Conservation (phyloP, 1,140 invertebrate genomes). For the Coelopa frigida region DNA sequence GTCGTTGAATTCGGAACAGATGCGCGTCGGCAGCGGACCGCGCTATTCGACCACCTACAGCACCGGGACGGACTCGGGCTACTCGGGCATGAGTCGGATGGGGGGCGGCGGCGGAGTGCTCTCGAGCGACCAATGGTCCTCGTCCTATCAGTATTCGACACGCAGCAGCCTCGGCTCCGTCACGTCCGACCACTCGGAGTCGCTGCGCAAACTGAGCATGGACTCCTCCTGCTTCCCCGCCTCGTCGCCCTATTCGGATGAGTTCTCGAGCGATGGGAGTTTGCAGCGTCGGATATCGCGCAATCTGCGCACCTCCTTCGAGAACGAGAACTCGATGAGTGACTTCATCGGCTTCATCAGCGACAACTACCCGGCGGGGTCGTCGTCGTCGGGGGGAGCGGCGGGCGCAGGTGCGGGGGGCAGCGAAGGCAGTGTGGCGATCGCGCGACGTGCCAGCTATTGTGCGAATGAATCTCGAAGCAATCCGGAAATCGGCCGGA, state of each 20-base stretch:
- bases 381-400: background rate
- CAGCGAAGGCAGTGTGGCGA: slow-evolving; percentile 33
- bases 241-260: slow-evolving; percentile 23
- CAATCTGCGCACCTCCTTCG: slow-evolving; percentile 42
- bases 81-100: slow-evolving; percentile 31
- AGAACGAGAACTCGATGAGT: slow-evolving; percentile 40
- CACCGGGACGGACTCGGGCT: slow-evolving; percentile 41
- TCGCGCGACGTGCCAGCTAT: slow-evolving; percentile 33
- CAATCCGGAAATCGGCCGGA: slow-evolving; percentile 40
- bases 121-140: slow-evolving; percentile 35
- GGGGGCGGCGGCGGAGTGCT: too few relatives aligned
- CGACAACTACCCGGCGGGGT: slow-evolving; percentile 25
- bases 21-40: slow-evolving; percentile 23
- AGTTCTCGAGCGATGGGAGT: slow-evolving; percentile 36
- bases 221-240: slow-evolving; percentile 30
- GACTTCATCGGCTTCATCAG: slow-evolving; percentile 42
- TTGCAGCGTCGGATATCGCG: slow-evolving; percentile 41
- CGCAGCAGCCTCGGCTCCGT: slow-evolving; percentile 42
- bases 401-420: slow-evolving; percentile 18
- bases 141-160: slow-evolving; percentile 37
- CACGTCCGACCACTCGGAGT: slow-evolving; percentile 33
- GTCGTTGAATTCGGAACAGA: slow-evolving; percentile 19
- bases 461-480: slow-evolving; percentile 37
- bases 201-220: slow-evolving; percentile 36
- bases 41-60: slow-evolving; percentile 39